Percentiles rank a stretch among this genome's conserved stretches.
phyloP scores from a whole-genome alignment of 2,113 vertebrate genomes.

The Meles meles region DNA sequence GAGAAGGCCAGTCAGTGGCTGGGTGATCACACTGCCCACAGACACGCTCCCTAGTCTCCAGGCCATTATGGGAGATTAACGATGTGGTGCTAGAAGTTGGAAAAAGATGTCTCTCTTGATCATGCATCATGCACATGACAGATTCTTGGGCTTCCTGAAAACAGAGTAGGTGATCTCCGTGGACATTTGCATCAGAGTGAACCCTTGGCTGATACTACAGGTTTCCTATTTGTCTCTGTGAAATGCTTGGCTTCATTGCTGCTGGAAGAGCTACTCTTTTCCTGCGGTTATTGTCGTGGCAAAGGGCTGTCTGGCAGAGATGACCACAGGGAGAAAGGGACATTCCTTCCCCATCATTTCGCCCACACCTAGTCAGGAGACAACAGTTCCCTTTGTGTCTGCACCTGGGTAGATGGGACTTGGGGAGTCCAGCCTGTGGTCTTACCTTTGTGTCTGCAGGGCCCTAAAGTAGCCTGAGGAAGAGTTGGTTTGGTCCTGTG shows the following conservation, averaged over 20 bases:
- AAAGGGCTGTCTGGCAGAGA: background rate
- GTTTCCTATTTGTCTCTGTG: background rate
- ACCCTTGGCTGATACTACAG: background rate
- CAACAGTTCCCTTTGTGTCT: background rate
- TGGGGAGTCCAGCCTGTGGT: background rate
- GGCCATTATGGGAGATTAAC: background rate
- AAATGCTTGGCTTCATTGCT: background rate
- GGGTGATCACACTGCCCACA: background rate
- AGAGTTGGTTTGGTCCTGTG: background rate
- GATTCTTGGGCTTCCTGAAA: slow-evolving; percentile 29
- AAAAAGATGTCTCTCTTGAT: background rate
- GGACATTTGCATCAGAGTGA: background rate
- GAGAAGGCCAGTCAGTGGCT: background rate
- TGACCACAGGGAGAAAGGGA: too few relatives aligned
- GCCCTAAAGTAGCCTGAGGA: background rate
- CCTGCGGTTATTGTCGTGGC: background rate
- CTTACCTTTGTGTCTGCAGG: background rate
- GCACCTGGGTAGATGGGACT: background rate
- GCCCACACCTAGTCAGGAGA: background rate
- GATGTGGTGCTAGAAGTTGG: background rate
- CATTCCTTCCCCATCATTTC: background rate
- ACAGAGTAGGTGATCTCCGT: background rate
- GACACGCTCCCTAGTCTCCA: background rate
- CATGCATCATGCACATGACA: background rate
- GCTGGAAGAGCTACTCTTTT: background rate